phyloP scores from a whole-genome alignment of 2,113 vertebrate species.

The Percina caprodes region DNA sequence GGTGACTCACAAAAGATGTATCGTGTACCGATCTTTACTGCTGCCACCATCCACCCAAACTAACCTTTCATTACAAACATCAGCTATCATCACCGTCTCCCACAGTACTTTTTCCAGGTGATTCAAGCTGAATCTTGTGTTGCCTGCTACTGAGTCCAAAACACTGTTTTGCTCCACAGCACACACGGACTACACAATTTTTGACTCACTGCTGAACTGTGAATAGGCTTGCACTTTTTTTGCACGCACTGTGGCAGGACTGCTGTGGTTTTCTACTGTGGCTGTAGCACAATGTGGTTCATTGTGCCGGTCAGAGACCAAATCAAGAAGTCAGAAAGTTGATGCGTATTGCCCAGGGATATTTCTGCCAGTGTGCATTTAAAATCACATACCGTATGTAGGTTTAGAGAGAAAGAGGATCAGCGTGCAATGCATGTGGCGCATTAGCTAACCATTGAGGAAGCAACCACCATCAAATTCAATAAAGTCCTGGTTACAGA shows the following conservation, averaged over 20 bases:
- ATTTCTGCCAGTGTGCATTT: constrained; percentile 23
- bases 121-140: constrained; percentile 20
- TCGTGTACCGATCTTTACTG: constrained; percentile 22
- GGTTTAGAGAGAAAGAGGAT: constrained; percentile 11
- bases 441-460: constrained; percentile 16
- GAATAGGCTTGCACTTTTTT: constrained; percentile 21
- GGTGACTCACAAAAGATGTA: constrained; percentile 30
- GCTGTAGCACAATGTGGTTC: constrained; percentile 2
- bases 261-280: constrained; percentile 1
- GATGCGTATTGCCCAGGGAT: background rate
- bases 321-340: constrained; percentile 49
- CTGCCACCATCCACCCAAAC: constrained; percentile 1
- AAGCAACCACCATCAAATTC: constrained; percentile 39
- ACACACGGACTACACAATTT: constrained; percentile 5
- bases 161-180: constrained; percentile 29
- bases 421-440: constrained; percentile 4
- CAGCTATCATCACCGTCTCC: constrained; percentile 16
- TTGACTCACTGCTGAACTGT: constrained; percentile 22
- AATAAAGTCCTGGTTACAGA: constrained; percentile 40
- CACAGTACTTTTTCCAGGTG: constrained; percentile 22
- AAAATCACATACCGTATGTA: constrained; percentile 17
- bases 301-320: constrained; percentile 10
- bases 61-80: constrained; percentile 31
- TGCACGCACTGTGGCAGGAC: constrained; percentile 21
- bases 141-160: constrained; percentile 21